Conservation (phyloP, 2,888 invertebrate genomes). For the Acanthococcus lagerstroemiae region DNA sequence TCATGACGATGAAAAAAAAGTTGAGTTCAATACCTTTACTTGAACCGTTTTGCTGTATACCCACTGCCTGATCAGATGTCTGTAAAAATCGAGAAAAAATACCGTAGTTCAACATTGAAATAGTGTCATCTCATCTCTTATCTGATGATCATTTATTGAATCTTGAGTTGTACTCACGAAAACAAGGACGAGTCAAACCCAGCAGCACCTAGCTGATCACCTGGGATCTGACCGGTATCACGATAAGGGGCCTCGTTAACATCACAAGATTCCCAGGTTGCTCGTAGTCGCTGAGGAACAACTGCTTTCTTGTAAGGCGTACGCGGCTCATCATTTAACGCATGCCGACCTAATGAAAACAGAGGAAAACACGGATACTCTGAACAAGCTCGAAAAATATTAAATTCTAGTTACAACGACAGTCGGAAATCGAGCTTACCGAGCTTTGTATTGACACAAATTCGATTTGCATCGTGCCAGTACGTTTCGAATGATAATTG, state of each 20-base stretch:
- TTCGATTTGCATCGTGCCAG: constrained; percentile 59
- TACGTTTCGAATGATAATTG: constrained; percentile 51
- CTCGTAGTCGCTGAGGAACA: constrained; percentile 44
- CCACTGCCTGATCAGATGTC: no score
- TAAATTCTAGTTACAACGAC: neutral
- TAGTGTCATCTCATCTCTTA: no score
- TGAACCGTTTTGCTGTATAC: no score
- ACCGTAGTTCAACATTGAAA: no score
- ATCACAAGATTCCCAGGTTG: constrained; percentile 43
- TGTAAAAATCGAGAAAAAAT: no score
- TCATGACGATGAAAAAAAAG: no score
- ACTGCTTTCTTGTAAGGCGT: no score
- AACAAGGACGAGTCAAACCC: constrained; percentile 62
- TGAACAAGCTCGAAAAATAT: neutral
- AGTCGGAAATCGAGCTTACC: constrained; percentile 42
- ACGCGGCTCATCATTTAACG: neutral
- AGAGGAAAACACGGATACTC: neutral
- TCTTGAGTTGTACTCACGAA: constrained; percentile 42
- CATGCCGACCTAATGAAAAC: neutral
- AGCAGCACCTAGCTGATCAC: constrained; percentile 60
- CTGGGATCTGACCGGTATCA: constrained; percentile 56
- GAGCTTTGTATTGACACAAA: constrained; percentile 56
- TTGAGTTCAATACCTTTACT: no score
- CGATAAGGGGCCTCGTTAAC: constrained; percentile 44
- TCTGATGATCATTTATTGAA: no score